Percentiles rank a stretch among this genome's conserved stretches.
Conservation (phyloP, 2,888 invertebrate genomes). For the Machimus atricapillus region DNA sequence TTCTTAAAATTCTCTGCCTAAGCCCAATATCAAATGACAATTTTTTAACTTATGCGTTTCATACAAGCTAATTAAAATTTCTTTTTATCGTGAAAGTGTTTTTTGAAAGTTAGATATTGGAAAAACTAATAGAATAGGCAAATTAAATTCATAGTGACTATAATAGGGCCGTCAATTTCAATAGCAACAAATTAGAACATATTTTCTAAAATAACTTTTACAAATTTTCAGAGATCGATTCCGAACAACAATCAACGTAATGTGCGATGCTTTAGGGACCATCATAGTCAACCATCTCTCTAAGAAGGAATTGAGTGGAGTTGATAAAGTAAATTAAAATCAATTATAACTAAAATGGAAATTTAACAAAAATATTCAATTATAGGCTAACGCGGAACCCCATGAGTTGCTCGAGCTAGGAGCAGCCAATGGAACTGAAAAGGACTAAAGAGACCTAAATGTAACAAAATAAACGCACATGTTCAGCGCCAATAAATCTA, state of each 20-base stretch:
- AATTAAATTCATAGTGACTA: no score
- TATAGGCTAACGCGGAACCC: conserved; percentile 64
- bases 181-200: not conserved
- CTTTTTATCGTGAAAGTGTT: no score
- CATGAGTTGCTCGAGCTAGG: conserved; percentile 72
- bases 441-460: conserved; percentile 55
- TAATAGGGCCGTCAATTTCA: no score
- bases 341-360: not conserved
- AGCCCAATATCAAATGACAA: no score
- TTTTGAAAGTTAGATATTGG: no score
- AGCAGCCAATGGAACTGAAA: conserved; percentile 59
- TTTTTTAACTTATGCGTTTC: no score
- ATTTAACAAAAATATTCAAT: not conserved
- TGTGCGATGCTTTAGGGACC: conserved; percentile 94
- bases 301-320: conserved; percentile 70
- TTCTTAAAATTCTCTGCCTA: no score
- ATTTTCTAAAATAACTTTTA: not conserved
- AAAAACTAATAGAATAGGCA: no score
- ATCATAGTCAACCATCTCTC: conserved; percentile 88
- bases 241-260: conserved; percentile 90
- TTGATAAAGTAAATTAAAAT: conserved; percentile 60
- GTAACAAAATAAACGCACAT: not conserved
- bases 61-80: no score
- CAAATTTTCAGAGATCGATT: conserved; percentile 75
- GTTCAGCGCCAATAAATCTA: not conserved